Base-by-base conservation (phyloP, 2,888 invertebrate species). In the Lithodes maja region DNA sequence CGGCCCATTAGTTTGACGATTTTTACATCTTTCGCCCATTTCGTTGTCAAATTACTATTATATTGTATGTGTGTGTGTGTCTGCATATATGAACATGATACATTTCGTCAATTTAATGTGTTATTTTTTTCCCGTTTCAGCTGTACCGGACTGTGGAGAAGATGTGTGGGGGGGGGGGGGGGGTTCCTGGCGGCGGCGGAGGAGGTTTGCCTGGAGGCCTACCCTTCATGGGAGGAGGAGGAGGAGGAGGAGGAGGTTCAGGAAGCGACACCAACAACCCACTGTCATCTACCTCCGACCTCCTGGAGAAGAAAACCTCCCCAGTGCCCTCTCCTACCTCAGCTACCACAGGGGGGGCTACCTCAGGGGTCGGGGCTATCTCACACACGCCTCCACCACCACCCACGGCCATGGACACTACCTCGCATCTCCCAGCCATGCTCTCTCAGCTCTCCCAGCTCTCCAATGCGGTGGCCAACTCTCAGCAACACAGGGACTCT, bases 81-180 rank as follows among this genome's bases (percentile, higher is more conserved):
- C n/a, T n/a, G n/a, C n/a, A n/a, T n/a, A n/a, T n/a, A n/a, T n/a
- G n/a, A n/a, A n/a, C n/a, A n/a, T n/a, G n/a, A n/a, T n/a, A n/a
- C n/a, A n/a, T n/a, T n/a, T n/a, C n/a, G n/a, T n/a, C n/a, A n/a
- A n/a, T n/a, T n/a, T n/a, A n/a, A n/a, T n/a, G n/a, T n/a, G n/a
- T n/a, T n/a, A n/a, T n/a, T n/a, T n/a, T n/a, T n/a, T n/a, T n/a
- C n/a, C n/a, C n/a, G n/a, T n/a, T n/a, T n/a, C n/a, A n/a, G n/a
- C n/a, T n/a, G n/a, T n/a, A n/a, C n/a, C 90, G 54, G 91, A 91
- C n/a, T n/a, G n/a, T 91, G 54, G 91, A 91, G 78, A 91, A 91
- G 85, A 91, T 91, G 91, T 91, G 91, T 83, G 87, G 90, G 3
- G 87, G 83, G 15, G 83, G 83, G 3, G 87, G 61, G 3, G n/a